Evolutionary conservation across 2,888 invertebrate species (phyloP), one percentile per base, ranked within the genome.

Genomic region (Ochlodes sylvanus): DNA sequence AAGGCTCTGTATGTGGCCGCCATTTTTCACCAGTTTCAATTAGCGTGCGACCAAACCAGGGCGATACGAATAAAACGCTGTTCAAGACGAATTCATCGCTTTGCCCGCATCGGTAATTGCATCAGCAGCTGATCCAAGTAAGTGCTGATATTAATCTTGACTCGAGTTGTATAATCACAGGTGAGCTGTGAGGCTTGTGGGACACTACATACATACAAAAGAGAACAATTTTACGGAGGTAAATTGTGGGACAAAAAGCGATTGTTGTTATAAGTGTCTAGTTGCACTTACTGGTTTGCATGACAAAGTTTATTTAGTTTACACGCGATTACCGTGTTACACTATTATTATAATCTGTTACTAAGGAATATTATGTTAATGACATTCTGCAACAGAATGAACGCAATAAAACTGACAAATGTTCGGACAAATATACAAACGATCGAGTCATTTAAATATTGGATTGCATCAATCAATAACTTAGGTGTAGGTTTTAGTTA

Each of bases 11-110:
- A 86, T 86, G 87, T 84, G 85, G 82, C 79, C 82, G 82, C 84
- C 75, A 87, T 89, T 87, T 85, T 88, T 89, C 87, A 85, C 76
- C 77, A 81, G 77, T 86, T 86, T 87, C 87, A 88, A 87, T 88
- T 86, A 86, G 67, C 78, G 72, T 72, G 73, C 75, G 52, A 55
- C 44, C 66, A 41, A 47, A 67, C 34, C 67, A 54, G 17, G 34
- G 17, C 66, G 56, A 19, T 64, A 60, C 27, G 63, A 10, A 58
- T 61, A 66, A 69, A 70, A 71, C 70, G 60, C 60, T 67, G 58
- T 66, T 66, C 67, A 65, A 71, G 67, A 70, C 75, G 71, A 72
- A 72, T 74, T 80, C 75, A 74, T 73, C 71, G 73, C 74, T 77
- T 76, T 73, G 74, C 73, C 77, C 75, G 76, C 76, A 78, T 83